Percentiles rank a stretch among this genome's conserved stretches.
These are phyloP conservation scores for Oxyteleia sp. DNA, from an alignment of 2,888 invertebrate species.

Conservation along the genomic window DNA sequence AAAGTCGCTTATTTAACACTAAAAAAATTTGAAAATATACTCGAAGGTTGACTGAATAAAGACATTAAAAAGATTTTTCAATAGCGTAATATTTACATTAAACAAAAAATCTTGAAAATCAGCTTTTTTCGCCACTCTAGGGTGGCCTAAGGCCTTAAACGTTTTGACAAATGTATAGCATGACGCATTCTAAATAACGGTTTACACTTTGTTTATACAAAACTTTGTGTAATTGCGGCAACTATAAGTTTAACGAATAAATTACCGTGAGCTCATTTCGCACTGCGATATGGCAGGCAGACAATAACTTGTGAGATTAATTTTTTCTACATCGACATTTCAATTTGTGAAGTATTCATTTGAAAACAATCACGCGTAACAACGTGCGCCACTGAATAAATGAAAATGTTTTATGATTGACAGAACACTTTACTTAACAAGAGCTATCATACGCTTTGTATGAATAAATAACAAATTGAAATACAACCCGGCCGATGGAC, in stretches of 20 bases:
- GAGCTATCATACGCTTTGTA: not conserved
- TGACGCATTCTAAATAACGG: no score
- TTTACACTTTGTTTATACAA: not conserved
- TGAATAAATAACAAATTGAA: slow-evolving; percentile 55
- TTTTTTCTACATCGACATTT: slow-evolving; percentile 9
- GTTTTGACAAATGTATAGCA: not conserved
- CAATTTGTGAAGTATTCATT: slow-evolving; percentile 15
- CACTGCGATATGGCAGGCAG: slow-evolving; percentile 33
- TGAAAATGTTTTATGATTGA: not conserved
- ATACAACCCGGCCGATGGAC: slow-evolving; percentile 37
- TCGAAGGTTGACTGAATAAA: no score
- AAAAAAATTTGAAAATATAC: no score
- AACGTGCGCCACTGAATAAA: not conserved
- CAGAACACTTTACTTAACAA: slow-evolving; percentile 18
- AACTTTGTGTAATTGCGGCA: no score
- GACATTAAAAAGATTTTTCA: no score
- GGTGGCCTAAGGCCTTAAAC: no score
- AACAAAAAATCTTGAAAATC: no score
- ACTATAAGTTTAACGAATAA: slow-evolving; percentile 31
- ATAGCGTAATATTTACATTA: no score
- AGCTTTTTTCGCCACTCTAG: no score
- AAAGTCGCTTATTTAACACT: no score
- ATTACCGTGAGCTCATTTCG: slow-evolving; percentile 39
- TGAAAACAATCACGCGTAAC: slow-evolving; percentile 5
- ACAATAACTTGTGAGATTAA: slow-evolving; percentile 11